These are phyloP conservation scores for Protophormia terraenovae DNA, from an alignment of 2,888 invertebrate species.

Conservation along the genomic window DNA sequence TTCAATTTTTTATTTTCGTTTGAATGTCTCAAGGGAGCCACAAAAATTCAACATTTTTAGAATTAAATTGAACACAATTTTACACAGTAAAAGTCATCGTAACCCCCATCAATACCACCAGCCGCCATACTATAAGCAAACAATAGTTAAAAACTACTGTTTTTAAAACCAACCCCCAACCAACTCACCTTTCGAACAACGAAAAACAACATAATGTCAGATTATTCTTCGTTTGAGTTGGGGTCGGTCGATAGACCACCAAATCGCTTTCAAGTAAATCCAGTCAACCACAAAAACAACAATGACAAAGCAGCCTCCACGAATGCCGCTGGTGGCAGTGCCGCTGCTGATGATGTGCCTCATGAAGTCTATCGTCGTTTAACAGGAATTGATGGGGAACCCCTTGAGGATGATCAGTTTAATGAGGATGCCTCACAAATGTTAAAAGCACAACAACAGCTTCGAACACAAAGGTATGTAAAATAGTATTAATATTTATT, in stretches of 20 bases:
- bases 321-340: background rate
- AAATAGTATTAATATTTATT: background rate
- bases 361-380: conserved; percentile 80
- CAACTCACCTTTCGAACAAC: background rate
- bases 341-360: conserved; percentile 69
- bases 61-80: background rate
- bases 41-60: background rate
- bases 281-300: conserved; percentile 79
- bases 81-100: background rate
- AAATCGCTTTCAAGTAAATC: conserved; percentile 81
- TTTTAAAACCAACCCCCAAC: too few species aligned
- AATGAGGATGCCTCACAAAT: conserved; percentile 78
- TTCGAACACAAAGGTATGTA: conserved; percentile 77
- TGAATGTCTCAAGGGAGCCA: background rate
- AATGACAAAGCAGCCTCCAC: conserved; percentile 69
- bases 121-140: background rate
- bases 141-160: background rate
- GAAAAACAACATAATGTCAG: conserved; percentile 75
- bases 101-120: background rate
- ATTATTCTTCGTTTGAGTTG: conserved; percentile 79
- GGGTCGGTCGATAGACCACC: conserved; percentile 80
- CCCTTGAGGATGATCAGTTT: conserved; percentile 80
- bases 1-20: background rate
- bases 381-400: conserved; percentile 78
- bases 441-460: conserved; percentile 76